phyloP scores from a whole-genome alignment of 2,797 vertebrate genomes.

The Harpagifer antarcticus region DNA sequence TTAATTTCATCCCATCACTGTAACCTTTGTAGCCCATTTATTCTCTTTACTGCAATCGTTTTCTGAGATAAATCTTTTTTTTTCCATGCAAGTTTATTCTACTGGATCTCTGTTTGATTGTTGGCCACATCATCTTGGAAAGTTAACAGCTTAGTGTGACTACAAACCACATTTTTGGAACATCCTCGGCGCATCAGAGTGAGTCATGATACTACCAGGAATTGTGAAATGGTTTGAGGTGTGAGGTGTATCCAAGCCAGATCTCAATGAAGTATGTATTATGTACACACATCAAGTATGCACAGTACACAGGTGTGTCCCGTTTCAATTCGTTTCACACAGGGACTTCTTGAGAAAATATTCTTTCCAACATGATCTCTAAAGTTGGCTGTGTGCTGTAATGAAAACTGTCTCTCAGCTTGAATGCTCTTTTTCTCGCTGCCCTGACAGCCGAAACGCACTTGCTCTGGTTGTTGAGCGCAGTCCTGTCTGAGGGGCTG shows the following conservation, averaged over 20 bases:
- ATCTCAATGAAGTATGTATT: slow-evolving; percentile 56
- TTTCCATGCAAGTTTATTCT: slow-evolving; percentile 15
- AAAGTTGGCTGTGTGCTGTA: slow-evolving; percentile 28
- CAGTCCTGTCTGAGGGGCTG: slow-evolving; percentile 65
- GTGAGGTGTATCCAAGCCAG: slow-evolving; percentile 52
- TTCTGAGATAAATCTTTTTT: neutral
- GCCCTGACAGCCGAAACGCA: slow-evolving; percentile 55
- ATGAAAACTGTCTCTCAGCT: slow-evolving; percentile 64
- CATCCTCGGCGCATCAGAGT: slow-evolving; percentile 54
- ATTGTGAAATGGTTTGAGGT: slow-evolving; percentile 70
- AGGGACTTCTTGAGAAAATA: slow-evolving; percentile 35
- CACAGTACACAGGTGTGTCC: slow-evolving; percentile 62
- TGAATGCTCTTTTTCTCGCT: slow-evolving; percentile 44
- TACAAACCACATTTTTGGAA: slow-evolving; percentile 55
- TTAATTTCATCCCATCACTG: too few species aligned
- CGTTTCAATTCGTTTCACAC: slow-evolving; percentile 42
- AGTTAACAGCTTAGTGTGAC: slow-evolving; percentile 57
- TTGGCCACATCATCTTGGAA: slow-evolving; percentile 59
- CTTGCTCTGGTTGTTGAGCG: slow-evolving; percentile 65
- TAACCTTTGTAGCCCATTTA: neutral
- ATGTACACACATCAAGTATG: slow-evolving; percentile 56
- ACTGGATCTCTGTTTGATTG: slow-evolving; percentile 48
- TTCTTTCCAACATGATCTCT: slow-evolving; percentile 35
- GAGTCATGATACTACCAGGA: slow-evolving; percentile 67
- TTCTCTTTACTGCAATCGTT: neutral